A percentile compares a stretch with the other conserved stretches of the same genome.
phyloP scores from a whole-genome alignment of 2,888 invertebrate genomes.

The Cylindroiulus punctatus region DNA sequence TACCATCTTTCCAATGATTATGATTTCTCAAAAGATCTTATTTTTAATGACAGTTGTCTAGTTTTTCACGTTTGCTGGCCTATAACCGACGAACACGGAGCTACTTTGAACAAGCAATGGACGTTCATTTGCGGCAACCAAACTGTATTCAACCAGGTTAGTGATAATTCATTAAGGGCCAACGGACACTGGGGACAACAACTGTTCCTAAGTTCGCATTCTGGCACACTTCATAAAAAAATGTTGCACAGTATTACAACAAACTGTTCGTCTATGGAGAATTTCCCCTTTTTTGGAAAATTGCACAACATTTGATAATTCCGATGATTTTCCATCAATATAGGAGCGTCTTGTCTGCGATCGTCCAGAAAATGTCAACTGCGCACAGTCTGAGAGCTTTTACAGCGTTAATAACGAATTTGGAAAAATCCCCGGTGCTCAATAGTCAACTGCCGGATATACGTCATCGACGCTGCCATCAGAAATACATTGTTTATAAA shows the following conservation, averaged over 20 bases:
- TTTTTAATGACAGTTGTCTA: conserved; percentile 39
- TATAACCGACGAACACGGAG: conserved; percentile 56
- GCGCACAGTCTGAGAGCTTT: conserved; percentile 54
- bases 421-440: conserved; percentile 55
- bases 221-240: too few species aligned
- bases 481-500: neutral
- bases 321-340: neutral
- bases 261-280: too few species aligned
- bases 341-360: conserved; percentile 58
- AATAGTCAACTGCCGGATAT: neutral
- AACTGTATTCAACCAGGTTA: conserved; percentile 59
- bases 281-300: too few species aligned
- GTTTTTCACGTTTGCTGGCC: conserved; percentile 59
- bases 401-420: conserved; percentile 56
- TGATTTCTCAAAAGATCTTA: neutral
- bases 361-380: conserved; percentile 57
- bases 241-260: too few species aligned
- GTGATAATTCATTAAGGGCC: too few species aligned
- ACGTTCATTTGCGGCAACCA: conserved; percentile 59
- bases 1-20: too few species aligned
- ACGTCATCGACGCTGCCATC: neutral
- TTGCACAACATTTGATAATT: too few species aligned
- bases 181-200: too few species aligned
- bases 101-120: conserved; percentile 56
- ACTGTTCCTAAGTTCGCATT: too few species aligned